Conservation (phyloP, 2,797 vertebrate genomes). For the Tachyglossus aculeatus region DNA sequence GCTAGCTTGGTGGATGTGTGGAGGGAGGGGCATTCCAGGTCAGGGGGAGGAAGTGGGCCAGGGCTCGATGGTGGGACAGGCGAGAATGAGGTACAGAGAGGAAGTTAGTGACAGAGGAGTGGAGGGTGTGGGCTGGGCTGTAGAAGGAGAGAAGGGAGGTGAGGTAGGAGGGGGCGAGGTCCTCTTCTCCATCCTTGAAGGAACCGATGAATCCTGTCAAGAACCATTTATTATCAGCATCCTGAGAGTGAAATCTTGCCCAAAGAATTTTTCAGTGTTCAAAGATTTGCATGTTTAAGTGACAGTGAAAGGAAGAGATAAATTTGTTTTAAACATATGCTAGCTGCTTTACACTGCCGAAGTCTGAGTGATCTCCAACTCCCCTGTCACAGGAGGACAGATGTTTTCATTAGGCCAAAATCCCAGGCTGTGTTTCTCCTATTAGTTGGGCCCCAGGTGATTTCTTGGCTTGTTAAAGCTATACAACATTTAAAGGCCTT, state of each 20-base stretch:
- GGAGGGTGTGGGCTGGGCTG: too few species aligned
- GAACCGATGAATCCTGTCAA: neutral
- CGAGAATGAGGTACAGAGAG: too few species aligned
- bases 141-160: too few species aligned
- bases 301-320: conserved; percentile 22
- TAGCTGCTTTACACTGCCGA: neutral
- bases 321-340: conserved; percentile 20
- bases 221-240: neutral
- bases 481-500: conserved; percentile 36
- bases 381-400: conserved; percentile 25
- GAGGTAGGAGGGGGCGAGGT: too few species aligned
- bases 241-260: neutral
- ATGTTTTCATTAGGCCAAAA: conserved; percentile 41
- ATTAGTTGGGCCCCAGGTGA: conserved; percentile 43
- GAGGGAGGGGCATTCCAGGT: too few species aligned
- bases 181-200: neutral
- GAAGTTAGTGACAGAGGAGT: too few species aligned
- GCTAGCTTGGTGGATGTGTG: too few species aligned
- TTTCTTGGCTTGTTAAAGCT: conserved; percentile 43
- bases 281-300: conserved; percentile 21
- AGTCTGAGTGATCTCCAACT: conserved; percentile 13
- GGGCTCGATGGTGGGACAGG: too few species aligned
- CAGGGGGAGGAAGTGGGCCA: too few species aligned
- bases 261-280: neutral
- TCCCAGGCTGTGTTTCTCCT: conserved; percentile 32